Conservation (phyloP, 2,888 invertebrate species). For the Odontocolon sp. region DNA sequence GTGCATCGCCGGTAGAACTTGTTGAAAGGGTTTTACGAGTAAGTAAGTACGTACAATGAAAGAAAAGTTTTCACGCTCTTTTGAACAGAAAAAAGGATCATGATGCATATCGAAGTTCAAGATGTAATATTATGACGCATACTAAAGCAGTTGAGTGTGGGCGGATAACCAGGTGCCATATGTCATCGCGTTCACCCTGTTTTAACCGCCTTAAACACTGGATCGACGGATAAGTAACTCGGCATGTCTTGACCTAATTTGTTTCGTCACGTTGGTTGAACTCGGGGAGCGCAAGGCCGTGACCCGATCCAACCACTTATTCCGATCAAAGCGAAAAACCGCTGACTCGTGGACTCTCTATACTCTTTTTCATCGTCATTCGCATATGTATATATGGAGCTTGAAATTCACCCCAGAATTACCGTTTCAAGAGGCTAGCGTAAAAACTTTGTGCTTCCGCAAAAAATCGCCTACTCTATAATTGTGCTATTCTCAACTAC, state of each 20-base stretch:
- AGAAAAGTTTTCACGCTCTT: conserved; percentile 57
- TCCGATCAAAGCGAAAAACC: conserved; percentile 17
- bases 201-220: neutral
- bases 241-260: conserved; percentile 61
- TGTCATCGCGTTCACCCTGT: conserved; percentile 49
- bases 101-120: too few species aligned
- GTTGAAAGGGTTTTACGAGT: conserved; percentile 22
- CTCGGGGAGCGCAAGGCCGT: conserved; percentile 47
- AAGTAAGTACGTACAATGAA: conserved; percentile 30
- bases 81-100: too few species aligned
- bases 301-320: conserved; percentile 47
- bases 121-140: neutral
- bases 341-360: conserved; percentile 8
- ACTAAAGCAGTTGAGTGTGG: conserved; percentile 33
- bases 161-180: conserved; percentile 53
- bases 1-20: conserved; percentile 32
- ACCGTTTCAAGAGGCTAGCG: conserved; percentile 19
- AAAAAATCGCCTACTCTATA: conserved; percentile 7
- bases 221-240: too few species aligned
- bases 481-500: neutral
- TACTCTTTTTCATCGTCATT: conserved; percentile 22
- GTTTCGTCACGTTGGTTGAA: conserved; percentile 56
- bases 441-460: conserved; percentile 33
- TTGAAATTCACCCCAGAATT: conserved; percentile 10
- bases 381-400: neutral